Evolutionary conservation across 2,113 vertebrate species (phyloP), one percentile per base, ranked within the genome.

Genomic region (Eidolon helvum): DNA sequence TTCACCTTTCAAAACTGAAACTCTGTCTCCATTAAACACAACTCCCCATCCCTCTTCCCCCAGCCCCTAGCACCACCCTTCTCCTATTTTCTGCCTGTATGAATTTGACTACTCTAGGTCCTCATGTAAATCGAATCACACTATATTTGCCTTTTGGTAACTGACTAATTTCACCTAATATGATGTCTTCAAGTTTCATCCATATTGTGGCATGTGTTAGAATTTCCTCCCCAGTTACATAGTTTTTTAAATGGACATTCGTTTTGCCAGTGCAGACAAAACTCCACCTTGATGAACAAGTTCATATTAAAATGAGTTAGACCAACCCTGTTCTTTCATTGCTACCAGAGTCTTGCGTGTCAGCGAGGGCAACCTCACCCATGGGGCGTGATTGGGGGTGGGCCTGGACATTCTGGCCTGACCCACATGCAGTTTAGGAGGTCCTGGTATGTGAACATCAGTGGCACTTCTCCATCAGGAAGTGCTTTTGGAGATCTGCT

Each of bases 21-120:
- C 45, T 14, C 72, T 5, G 22, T 30, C 26, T 24, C 50, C 3
- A 0, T 11, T 24, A 4, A 38, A 61, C 26, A 16, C 16, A 0
- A 2, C 38, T 16, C 7, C 48, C 21, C 0, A 0, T 24, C 18
- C 10, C 33, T 3, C 19, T 18, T 4, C 15, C 22, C 9, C 26
- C 9, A 11, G 24, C 33, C 45, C 10, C 40, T n/a, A 21, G 48
- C 22, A 26, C 43, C 16, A 1, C 35, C 1, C 0, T 26, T 18
- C 38, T 22, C 14, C 38, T 22, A 1, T 66, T 18, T 55, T 26
- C 35, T 12, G 55, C 68, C 28, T 71, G 74, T 43, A 0, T 57
- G 68, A 45, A 7, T 63, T 55, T 69, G 72, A 18, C 7, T 35
- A 4, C 77, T 15, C 43, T 3, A 0, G 45, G 33, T 22, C 50